Base-by-base conservation (phyloP, 2,888 invertebrate species). In the Drosophila hamatofila region DNA sequence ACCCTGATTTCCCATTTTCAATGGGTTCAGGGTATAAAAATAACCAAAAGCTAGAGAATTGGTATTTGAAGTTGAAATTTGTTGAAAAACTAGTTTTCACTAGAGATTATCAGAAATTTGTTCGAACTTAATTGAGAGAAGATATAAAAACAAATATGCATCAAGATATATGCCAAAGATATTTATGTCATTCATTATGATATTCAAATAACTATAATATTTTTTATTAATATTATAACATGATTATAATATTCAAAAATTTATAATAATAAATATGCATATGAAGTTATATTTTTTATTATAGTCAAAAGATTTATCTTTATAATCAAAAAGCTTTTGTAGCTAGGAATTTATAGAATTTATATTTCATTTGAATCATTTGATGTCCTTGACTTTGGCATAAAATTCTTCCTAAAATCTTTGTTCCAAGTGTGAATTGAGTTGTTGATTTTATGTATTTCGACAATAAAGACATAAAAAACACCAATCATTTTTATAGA, bases 31-130 rank as follows among this genome's bases (percentile, higher is more conserved):
- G n/a, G n/a, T n/a, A n/a, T n/a, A 75, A 60, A 79, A 61, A 66
- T 79, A 75, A 35, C 27, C 39, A 8, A 41, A 41, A 72, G 37
- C 63, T 44, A 60, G 12, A 16, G 48, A 49, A 49, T 33, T 8
- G 3, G 12, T 30, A 33, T 8, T 30, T 48, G 48, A 63, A 33
- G n/a, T 33, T 66, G 12, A 39, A 59, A 49, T 30, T 49, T 30
- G 69, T 58, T 41, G 42, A 48, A 35, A 70, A 70, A 77, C 71
- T 12, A 44, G 75, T 79, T 77, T 66, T 1, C 5, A 39, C 39
- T n/a, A 11, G n/a, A 62, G n/a, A 51, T 52, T 59, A 14, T 46
- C 23, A 39, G 49, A 63, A 59, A 63, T 44, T 4, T 54, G 35
- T 41, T n/a, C n/a, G n/a, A 35, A 35, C 8, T 51, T 2, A 23